Evolutionary conservation across 2,113 vertebrate genomes (phyloP), one percentile per base, ranked within the genome.

Genomic region (Sarotherodon lohbergeri): DNA sequence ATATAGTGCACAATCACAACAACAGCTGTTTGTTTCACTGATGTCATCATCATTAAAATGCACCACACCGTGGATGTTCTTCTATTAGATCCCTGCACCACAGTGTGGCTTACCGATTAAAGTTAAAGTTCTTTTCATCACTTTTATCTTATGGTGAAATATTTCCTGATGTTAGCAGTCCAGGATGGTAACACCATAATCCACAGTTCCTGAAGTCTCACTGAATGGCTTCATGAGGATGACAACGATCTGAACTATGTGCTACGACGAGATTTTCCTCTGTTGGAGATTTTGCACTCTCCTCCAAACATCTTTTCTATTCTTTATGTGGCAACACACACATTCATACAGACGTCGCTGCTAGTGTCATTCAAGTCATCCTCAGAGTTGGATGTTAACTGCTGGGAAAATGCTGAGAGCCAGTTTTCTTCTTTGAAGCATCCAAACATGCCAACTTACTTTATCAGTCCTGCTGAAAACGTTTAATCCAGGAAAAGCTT

Each of bases 171-270:
- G 59, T 14, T 14, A 57, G 24, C 55, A 3, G 55, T 0, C 0
- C 0, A 36, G 17, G 17, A 4, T 0, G 61, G 32, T 7, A 66
- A 12, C 1, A 36, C 10, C 1, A 17, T 6, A 11, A 36, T 12
- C 61, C 32, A 19, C 17, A n/a, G 11, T n/a, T 1, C 34, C 17
- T 13, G 63, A 68, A 22, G 19, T 13, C 63, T 41, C n/a, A n/a
- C n/a, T n/a, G n/a, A n/a, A n/a, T n/a, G n/a, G n/a, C n/a, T n/a
- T n/a, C n/a, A n/a, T n/a, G n/a, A n/a, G n/a, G n/a, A n/a, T n/a
- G 13, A 36, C 32, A 66, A 66, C 9, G 1, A 66, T 36, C 9
- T 71, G 19, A 43, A 24, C 8, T 22, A 9, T 4, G 19, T 16
- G n/a, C 39, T 6, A 5, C 1, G n/a, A 43, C 0, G 2, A 24